These are phyloP conservation scores for Atherinosoma microstoma DNA, from an alignment of 2,797 vertebrate species.

Conservation along the genomic window DNA sequence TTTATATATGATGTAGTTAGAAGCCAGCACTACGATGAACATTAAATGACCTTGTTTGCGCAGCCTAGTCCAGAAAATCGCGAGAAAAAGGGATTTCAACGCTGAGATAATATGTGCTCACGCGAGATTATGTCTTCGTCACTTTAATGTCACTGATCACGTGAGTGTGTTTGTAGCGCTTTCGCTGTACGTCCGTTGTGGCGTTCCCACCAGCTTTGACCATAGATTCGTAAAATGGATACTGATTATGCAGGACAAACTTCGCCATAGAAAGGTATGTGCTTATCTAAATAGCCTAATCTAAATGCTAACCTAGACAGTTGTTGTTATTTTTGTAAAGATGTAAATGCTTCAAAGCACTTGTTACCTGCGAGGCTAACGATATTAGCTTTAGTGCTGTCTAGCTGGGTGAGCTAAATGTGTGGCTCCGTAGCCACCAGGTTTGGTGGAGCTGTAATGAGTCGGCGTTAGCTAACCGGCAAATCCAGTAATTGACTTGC, in stretches of 20 bases:
- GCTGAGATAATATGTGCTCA: rapidly evolving
- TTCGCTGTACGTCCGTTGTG: background rate
- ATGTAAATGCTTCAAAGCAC: background rate
- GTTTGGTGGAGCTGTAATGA: background rate
- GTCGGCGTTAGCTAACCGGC: constrained; percentile 20
- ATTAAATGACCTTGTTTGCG: constrained; percentile 32
- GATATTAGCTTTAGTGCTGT: constrained; percentile 34
- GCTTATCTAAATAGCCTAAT: rapidly evolving
- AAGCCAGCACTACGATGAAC: background rate
- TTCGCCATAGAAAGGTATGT: constrained; percentile 61
- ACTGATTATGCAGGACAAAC: constrained; percentile 55
- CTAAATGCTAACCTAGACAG: rapidly evolving
- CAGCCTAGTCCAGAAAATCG: constrained; percentile 28
- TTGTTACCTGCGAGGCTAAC: constrained; percentile 33
- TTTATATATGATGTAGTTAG: background rate
- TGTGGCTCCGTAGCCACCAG: constrained; percentile 6
- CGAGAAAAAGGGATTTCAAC: constrained; percentile 9
- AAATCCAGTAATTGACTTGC: background rate
- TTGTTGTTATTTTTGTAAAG: background rate
- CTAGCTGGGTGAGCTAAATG: constrained; percentile 30
- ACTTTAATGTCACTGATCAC: constrained; percentile 41
- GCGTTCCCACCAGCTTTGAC: constrained; percentile 5
- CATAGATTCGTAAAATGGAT: constrained; percentile 65
- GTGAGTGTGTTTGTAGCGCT: constrained; percentile 60
- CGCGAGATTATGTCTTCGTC: constrained; percentile 35